Conservation (phyloP, 1,140 invertebrate genomes). For the Homarus americanus region DNA sequence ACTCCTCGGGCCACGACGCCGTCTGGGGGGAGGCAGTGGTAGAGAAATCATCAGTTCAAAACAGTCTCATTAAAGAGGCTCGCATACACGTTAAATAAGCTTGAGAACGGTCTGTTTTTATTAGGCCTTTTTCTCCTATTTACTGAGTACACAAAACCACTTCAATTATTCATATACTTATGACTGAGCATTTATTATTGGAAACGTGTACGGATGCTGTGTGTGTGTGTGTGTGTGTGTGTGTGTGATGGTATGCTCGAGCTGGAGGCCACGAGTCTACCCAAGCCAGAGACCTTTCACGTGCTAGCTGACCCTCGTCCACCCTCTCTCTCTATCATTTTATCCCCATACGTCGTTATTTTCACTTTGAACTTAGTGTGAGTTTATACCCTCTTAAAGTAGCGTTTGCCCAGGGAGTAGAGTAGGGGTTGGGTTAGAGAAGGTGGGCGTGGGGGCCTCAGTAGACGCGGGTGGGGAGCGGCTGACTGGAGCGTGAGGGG, state of each 20-base stretch:
- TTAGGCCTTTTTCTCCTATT: no score
- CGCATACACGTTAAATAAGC: no score
- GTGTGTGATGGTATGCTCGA: not conserved
- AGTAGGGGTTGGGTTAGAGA: not conserved
- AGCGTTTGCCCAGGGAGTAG: not conserved
- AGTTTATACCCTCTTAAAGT: no score
- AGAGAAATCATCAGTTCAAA: no score
- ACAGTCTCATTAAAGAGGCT: no score
- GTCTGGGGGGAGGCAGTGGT: not conserved
- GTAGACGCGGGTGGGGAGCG: conserved; percentile 15
- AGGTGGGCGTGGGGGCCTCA: not conserved
- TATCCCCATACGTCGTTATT: not conserved
- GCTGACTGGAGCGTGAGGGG: conserved; percentile 28
- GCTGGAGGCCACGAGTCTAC: not conserved
- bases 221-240: no score
- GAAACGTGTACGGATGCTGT: no score
- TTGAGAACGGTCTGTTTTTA: no score
- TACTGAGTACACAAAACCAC: no score
- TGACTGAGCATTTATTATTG: no score
- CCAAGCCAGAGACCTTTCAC: not conserved
- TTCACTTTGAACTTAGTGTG: no score
- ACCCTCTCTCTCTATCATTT: not conserved
- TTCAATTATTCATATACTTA: no score
- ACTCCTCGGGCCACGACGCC: not conserved
- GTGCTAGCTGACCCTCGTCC: not conserved